These are phyloP conservation scores for Garrulus glandarius DNA, from an alignment of 2,797 vertebrate species.

Conservation along the genomic window DNA sequence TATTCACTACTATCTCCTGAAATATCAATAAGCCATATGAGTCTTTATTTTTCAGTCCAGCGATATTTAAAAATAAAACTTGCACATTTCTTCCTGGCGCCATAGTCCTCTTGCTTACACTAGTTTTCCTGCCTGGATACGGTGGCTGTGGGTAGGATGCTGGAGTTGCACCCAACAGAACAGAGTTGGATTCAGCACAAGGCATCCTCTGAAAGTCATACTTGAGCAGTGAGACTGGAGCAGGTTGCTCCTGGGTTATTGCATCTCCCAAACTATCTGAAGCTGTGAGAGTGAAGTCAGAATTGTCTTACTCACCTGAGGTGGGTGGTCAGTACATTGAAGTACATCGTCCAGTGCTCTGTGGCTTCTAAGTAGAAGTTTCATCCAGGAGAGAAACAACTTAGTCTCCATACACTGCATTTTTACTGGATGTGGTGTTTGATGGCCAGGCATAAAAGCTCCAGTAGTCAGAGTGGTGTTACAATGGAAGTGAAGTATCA, in stretches of 20 bases:
- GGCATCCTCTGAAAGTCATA: not conserved
- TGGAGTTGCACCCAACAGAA: not conserved
- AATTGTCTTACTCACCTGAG: not conserved
- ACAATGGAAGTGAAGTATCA: not conserved
- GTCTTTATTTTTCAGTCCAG: conserved; percentile 43
- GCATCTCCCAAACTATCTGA: not conserved
- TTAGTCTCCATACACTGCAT: not conserved
- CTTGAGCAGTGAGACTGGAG: not conserved
- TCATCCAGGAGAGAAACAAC: not conserved
- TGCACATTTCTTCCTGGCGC: not conserved
- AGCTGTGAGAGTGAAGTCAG: not conserved
- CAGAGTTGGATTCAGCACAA: accelerated
- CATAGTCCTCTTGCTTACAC: not conserved
- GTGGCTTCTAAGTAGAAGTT: not conserved
- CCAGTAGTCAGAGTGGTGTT: not conserved
- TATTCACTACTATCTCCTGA: conserved; percentile 70
- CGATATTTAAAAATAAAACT: conserved; percentile 57
- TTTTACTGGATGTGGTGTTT: not conserved
- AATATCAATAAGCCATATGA: conserved; percentile 59
- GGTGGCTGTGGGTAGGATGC: not conserved
- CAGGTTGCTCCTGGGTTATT: not conserved
- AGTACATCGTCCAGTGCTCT: not conserved
- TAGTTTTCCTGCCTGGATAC: not conserved
- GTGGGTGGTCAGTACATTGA: not conserved
- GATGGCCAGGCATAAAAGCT: not conserved